Evolutionary conservation across 2,888 invertebrate genomes (phyloP).

Genomic region (Loripinus fragilis): DNA sequence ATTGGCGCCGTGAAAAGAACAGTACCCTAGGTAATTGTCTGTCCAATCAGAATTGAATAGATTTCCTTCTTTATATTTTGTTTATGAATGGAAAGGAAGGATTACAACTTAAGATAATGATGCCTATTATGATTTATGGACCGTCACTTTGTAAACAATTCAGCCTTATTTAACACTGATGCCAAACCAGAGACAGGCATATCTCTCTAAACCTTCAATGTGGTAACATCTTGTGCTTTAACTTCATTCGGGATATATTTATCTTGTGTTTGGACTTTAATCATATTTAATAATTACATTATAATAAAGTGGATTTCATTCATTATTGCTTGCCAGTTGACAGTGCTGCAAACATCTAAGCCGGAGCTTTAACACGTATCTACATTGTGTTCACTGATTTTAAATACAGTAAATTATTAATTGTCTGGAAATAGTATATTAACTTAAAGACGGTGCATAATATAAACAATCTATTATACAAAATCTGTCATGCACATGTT

Average conservation of each 20-base stretch:
- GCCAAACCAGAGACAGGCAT: neutral
- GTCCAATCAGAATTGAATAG: slow-evolving; percentile 53
- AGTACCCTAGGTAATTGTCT: slow-evolving; percentile 53
- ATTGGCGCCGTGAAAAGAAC: slow-evolving; percentile 52
- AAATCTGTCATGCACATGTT: too few species aligned
- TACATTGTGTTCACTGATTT: too few species aligned
- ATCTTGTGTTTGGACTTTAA: too few species aligned
- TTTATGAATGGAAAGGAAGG: slow-evolving; percentile 31
- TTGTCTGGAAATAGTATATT: too few species aligned
- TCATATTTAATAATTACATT: too few species aligned
- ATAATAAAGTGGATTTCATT: too few species aligned
- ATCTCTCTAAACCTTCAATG: neutral
- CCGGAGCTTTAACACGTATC: too few species aligned
- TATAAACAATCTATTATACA: too few species aligned
- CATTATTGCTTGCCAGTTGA: too few species aligned
- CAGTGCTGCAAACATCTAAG: too few species aligned
- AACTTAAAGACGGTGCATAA: too few species aligned
- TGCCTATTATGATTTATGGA: slow-evolving; percentile 19
- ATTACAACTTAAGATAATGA: slow-evolving; percentile 39
- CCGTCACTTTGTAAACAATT: slow-evolving; percentile 17
- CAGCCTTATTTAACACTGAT: neutral
- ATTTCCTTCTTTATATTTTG: slow-evolving; percentile 20
- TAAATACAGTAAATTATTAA: too few species aligned
- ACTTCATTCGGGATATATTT: neutral
- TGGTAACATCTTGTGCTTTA: slow-evolving; percentile 1